Evolutionary conservation across 2,113 vertebrate genomes (phyloP).

Genomic region (Tricholaema leucomelas): DNA sequence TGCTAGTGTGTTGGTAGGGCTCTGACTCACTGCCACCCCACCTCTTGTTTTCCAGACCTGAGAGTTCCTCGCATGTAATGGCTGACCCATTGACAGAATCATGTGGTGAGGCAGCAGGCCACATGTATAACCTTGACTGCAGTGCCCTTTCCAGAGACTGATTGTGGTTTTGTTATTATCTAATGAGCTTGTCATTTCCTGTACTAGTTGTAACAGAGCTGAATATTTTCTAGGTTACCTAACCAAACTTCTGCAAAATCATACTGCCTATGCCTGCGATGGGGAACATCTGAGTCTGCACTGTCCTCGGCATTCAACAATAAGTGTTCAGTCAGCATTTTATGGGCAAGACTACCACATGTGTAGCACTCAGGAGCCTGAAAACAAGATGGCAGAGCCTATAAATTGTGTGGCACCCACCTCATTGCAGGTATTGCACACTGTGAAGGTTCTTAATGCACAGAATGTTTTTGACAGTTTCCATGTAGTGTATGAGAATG

Average conservation of each 20-base stretch:
- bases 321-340: slow-evolving; percentile 90
- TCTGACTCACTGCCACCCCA: background rate
- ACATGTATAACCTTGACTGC: background rate
- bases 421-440: slow-evolving; percentile 85
- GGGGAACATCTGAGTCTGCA: slow-evolving; percentile 86
- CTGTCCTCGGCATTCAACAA: slow-evolving; percentile 92
- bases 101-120: background rate
- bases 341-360: slow-evolving; percentile 80
- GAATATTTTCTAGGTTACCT: slow-evolving; percentile 88
- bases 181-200: slow-evolving; percentile 22
- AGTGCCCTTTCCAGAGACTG: slow-evolving; percentile 12
- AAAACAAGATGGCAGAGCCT: slow-evolving; percentile 64
- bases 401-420: slow-evolving; percentile 84
- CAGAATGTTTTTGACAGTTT: background rate
- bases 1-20: background rate
- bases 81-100: slow-evolving; percentile 11
- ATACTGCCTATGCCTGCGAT: slow-evolving; percentile 88
- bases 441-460: background rate
- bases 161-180: background rate
- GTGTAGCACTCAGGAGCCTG: slow-evolving; percentile 69
- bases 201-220: slow-evolving; percentile 65
- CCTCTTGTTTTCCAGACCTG: background rate
- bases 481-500: accelerated
- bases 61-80: background rate
- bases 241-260: slow-evolving; percentile 91